Evolutionary conservation across 2,888 invertebrate genomes (phyloP).

Genomic region (Spisula solida): DNA sequence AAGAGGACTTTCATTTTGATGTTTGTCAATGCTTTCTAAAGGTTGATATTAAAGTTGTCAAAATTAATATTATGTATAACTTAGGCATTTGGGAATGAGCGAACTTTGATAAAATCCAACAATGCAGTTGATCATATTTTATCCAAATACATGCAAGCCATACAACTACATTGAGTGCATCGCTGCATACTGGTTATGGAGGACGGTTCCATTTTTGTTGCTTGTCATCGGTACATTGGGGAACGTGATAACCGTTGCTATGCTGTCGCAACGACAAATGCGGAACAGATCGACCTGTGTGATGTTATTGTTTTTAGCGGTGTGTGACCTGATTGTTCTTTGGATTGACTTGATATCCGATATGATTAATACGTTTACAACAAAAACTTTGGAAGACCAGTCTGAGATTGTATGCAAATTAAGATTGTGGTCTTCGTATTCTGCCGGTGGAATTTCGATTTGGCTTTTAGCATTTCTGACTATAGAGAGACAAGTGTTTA

Average conservation of each 20-base stretch:
- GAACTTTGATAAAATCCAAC: no score
- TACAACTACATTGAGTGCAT: neutral
- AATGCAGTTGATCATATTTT: no score
- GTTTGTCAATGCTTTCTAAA: no score
- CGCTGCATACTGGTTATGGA: slow-evolving; percentile 19
- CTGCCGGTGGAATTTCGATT: slow-evolving; percentile 26
- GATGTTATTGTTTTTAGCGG: slow-evolving; percentile 21
- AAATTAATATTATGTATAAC: no score
- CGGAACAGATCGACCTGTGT: slow-evolving; percentile 13
- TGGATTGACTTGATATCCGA: neutral
- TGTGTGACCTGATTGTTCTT: slow-evolving; percentile 22
- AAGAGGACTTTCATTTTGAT: no score
- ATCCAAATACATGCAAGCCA: neutral
- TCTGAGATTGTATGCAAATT: neutral
- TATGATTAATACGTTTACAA: neutral
- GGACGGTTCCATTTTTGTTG: slow-evolving; percentile 19
- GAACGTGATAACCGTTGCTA: slow-evolving; percentile 10
- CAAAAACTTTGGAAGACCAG: neutral
- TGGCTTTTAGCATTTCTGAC: slow-evolving; percentile 21
- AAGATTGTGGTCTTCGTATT: neutral
- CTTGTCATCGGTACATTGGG: slow-evolving; percentile 10
- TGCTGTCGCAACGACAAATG: slow-evolving; percentile 11
- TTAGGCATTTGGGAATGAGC: no score
- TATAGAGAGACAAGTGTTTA: neutral
- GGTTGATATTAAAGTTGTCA: no score